Evolutionary conservation across 1,140 invertebrate genomes (phyloP).

Genomic region (Cephus cinctus): DNA sequence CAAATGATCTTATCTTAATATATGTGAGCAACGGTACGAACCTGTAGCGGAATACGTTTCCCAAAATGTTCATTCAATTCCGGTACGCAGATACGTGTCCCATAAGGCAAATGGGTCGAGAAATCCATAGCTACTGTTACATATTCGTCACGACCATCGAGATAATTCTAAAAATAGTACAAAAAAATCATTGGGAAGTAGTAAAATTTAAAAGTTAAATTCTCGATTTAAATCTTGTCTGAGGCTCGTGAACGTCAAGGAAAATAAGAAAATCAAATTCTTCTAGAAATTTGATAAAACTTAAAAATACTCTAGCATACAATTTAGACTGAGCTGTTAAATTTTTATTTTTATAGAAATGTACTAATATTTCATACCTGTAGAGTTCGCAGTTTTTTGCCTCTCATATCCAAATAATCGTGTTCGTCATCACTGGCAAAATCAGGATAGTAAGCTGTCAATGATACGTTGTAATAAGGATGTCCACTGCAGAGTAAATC

Average conservation of each 20-base stretch:
- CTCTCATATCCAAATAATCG: slow-evolving; percentile 48
- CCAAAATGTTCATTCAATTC: slow-evolving; percentile 56
- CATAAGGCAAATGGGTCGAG: slow-evolving; percentile 43
- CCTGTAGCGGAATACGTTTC: slow-evolving; percentile 43
- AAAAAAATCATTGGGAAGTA: too few relatives aligned
- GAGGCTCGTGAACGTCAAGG: background rate
- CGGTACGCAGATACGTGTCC: slow-evolving; percentile 52
- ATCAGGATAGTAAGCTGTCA: slow-evolving; percentile 56
- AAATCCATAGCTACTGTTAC: slow-evolving; percentile 57
- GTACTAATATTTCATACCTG: slow-evolving; percentile 43
- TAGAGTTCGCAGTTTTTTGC: slow-evolving; percentile 50
- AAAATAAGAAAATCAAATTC: background rate
- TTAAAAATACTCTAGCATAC: background rate
- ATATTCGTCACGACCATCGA: slow-evolving; percentile 52
- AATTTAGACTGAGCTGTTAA: too few relatives aligned
- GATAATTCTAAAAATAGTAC: slow-evolving; percentile 55
- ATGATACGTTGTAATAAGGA: slow-evolving; percentile 44
- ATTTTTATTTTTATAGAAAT: too few relatives aligned
- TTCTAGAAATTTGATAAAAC: too few relatives aligned
- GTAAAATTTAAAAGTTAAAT: too few relatives aligned
- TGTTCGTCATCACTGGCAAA: slow-evolving; percentile 41
- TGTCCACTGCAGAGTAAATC: slow-evolving; percentile 28
- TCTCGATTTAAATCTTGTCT: too few relatives aligned
- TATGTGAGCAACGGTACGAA: slow-evolving; percentile 11
- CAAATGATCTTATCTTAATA: background rate